These are phyloP conservation scores for Thryonomys swinderianus DNA, from an alignment of 2,113 vertebrate genomes.

Conservation along the genomic window DNA sequence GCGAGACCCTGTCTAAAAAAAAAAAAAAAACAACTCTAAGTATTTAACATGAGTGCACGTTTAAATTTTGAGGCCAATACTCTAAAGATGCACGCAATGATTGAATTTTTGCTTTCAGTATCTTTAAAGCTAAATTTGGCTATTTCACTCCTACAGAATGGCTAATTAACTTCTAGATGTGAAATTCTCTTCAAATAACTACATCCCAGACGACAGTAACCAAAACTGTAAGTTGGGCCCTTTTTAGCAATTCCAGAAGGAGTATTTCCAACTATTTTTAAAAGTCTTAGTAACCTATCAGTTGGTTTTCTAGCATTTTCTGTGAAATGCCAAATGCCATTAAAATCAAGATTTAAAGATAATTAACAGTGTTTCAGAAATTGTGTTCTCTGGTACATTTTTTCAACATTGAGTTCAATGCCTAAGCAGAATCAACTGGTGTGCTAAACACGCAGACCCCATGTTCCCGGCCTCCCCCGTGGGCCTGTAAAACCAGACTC, in stretches of 20 bases:
- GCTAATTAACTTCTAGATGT: neutral
- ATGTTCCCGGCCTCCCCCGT: neutral
- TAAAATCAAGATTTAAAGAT: conserved; percentile 25
- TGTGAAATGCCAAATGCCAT: neutral
- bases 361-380: neutral
- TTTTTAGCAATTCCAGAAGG: neutral
- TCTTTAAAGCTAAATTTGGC: conserved; percentile 34
- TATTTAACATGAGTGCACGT: neutral
- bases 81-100: neutral
- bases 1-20: too few species aligned
- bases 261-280: conserved; percentile 48
- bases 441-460: neutral
- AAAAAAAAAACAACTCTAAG: neutral
- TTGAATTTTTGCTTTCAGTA: conserved; percentile 35
- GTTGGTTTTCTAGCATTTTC: neutral
- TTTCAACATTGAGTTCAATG: neutral
- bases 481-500: neutral
- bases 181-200: neutral
- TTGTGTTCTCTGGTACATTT: neutral
- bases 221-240: neutral
- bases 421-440: neutral
- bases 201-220: neutral
- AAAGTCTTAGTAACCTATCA: neutral
- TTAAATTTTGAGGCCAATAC: neutral
- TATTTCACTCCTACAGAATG: neutral